Conservation (phyloP, 1,140 invertebrate genomes). For the Ceratina japonica region DNA sequence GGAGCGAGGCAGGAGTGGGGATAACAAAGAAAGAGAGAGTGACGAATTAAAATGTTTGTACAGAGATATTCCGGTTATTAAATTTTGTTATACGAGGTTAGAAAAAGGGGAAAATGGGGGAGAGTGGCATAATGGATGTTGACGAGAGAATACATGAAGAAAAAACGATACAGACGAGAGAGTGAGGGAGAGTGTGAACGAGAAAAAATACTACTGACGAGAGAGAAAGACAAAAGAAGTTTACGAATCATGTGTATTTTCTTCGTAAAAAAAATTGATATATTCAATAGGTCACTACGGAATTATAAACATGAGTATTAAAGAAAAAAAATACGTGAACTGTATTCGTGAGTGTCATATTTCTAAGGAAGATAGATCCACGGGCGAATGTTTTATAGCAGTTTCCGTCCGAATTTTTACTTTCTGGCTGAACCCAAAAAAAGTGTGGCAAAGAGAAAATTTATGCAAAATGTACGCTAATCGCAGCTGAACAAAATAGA, state of each 20-base stretch:
- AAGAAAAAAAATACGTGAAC: constrained; percentile 73
- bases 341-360: constrained; percentile 79
- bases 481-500: neutral
- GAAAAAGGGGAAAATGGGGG: constrained; percentile 23
- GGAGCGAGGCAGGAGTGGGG: constrained; percentile 26
- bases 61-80: constrained; percentile 80
- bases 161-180: constrained; percentile 41
- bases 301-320: constrained; percentile 75
- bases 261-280: constrained; percentile 76
- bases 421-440: constrained; percentile 19
- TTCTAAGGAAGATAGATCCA: constrained; percentile 79
- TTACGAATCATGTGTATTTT: constrained; percentile 78
- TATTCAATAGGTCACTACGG: constrained; percentile 76
- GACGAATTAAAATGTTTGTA: constrained; percentile 76
- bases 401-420: constrained; percentile 73
- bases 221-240: constrained; percentile 60
- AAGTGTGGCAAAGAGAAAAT: neutral
- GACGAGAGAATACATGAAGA: constrained; percentile 52
- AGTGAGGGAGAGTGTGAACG: constrained; percentile 52
- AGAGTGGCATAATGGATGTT: constrained; percentile 30
- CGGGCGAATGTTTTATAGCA: constrained; percentile 79
- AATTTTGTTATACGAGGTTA: constrained; percentile 77
- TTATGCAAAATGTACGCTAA: no score
- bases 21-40: constrained; percentile 38
- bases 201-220: constrained; percentile 56